Percentiles rank a stretch among this genome's conserved stretches.
phyloP scores from a whole-genome alignment of 1,140 invertebrate species.

The Schlechtendalia chinensis region DNA sequence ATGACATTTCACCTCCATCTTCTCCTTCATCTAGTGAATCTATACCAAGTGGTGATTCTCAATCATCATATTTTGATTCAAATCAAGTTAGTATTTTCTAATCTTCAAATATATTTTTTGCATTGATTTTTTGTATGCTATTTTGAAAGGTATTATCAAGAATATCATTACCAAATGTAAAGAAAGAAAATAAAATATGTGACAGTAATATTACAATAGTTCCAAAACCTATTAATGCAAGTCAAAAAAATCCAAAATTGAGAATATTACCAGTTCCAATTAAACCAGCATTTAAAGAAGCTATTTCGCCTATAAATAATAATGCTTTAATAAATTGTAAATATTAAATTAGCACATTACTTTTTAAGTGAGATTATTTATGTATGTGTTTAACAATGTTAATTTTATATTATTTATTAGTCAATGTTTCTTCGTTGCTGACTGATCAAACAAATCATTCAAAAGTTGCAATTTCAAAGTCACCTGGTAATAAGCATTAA shows the following conservation, averaged over 20 bases:
- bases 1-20: constrained; percentile 30
- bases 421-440: constrained; percentile 44
- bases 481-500: constrained; percentile 15
- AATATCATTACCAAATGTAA: neutral
- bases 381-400: neutral
- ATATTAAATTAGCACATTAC: neutral
- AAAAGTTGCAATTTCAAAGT: constrained; percentile 8
- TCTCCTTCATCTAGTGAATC: constrained; percentile 41
- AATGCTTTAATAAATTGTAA: constrained; percentile 26
- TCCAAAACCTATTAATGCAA: neutral
- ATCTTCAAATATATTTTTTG: neutral
- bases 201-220: neutral
- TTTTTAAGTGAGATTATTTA: neutral
- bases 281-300: neutral
- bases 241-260: neutral
- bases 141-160: constrained; percentile 13
- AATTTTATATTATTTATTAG: constrained; percentile 13
- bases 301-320: neutral
- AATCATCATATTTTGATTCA: constrained; percentile 31
- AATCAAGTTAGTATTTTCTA: constrained; percentile 16
- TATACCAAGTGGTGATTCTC: constrained; percentile 29
- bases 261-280: constrained; percentile 5
- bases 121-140: neutral
- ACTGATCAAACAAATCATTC: constrained; percentile 30
- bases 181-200: neutral